These are phyloP conservation scores for Tokudaia tokunoshimensis DNA, from an alignment of 2,797 vertebrate species.

Conservation along the genomic window DNA sequence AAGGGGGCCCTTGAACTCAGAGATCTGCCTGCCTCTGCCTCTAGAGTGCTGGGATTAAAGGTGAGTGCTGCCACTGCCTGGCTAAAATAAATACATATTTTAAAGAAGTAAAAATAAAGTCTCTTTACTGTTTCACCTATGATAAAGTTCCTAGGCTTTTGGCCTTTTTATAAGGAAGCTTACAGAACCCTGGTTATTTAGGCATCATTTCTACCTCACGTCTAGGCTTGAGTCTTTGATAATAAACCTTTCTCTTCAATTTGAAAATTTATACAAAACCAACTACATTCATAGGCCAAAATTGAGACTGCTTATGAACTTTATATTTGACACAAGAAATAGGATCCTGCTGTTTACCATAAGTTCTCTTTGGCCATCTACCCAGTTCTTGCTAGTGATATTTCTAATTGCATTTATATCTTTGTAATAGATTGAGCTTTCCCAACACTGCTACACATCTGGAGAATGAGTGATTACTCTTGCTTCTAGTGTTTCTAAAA, in stretches of 20 bases:
- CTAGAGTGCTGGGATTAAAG: background rate
- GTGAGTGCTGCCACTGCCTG: background rate
- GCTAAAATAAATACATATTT: background rate
- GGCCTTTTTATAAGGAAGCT: conserved; percentile 12
- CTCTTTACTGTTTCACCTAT: background rate
- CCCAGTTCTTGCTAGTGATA: background rate
- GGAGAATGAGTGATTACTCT: background rate
- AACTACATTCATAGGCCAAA: background rate
- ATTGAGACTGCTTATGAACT: conserved; percentile 41
- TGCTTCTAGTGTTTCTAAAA: background rate
- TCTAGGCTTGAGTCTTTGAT: background rate
- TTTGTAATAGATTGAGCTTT: background rate
- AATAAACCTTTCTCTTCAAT: background rate
- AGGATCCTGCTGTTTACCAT: background rate
- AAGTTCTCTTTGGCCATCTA: background rate
- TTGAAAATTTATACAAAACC: background rate
- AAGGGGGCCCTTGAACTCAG: background rate
- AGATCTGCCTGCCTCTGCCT: background rate
- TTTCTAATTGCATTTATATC: conserved; percentile 7
- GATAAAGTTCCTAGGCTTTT: background rate
- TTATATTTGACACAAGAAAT: background rate
- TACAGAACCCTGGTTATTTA: background rate
- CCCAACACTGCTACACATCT: background rate
- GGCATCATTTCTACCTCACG: accelerated
- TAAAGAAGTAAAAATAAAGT: background rate